Evolutionary conservation across 2,113 vertebrate species (phyloP), one percentile per base, ranked within the genome.

Genomic region (Zootoca vivipara): DNA sequence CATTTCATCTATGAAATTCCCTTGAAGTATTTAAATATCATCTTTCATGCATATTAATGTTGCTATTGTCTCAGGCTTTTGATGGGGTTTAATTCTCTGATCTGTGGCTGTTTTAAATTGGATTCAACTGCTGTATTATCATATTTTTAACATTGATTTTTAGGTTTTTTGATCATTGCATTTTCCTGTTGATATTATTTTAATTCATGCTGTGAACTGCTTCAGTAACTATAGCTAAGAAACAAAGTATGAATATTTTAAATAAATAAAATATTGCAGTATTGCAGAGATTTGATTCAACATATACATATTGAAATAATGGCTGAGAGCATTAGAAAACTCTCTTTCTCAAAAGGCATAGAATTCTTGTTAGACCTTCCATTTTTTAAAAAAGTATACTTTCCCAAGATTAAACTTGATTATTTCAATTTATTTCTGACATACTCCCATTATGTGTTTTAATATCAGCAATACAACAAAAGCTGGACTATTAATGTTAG

Each of bases 381-480:
- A 20, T n/a, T 62, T 81, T 42, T 20, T 30, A 33, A 4, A 15
- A n/a, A 81, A 64, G 56, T 28, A 78, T 35, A 1, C 81, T 87
- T 38, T 73, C 7, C 2, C 79, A 52, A 16, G 75, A 87, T 6
- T 15, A 78, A 90, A 91, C 0, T 3, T 64, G 38, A 83, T 42
- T 8, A 38, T 74, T 87, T 80, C 52, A 86, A 7, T 1, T 87
- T 92, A 65, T 82, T 15, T 52, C 84, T 89, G 64, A 86, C 62
- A 38, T 82, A 5, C 73, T 5, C 52, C 78, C 12, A 73, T 5
- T 30, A 46, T 30, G 15, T 78, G 4, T 72, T 38, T 90, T 77
- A 18, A 52, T 38, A 4, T 85, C 85, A 82, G 74, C 74, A 70
- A 16, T 20, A 85, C 0, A 6, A 6, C 33, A 72, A 85, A 85